Conservation (phyloP, 2,113 vertebrate species). For the Poeciliopsis occidentalis region DNA sequence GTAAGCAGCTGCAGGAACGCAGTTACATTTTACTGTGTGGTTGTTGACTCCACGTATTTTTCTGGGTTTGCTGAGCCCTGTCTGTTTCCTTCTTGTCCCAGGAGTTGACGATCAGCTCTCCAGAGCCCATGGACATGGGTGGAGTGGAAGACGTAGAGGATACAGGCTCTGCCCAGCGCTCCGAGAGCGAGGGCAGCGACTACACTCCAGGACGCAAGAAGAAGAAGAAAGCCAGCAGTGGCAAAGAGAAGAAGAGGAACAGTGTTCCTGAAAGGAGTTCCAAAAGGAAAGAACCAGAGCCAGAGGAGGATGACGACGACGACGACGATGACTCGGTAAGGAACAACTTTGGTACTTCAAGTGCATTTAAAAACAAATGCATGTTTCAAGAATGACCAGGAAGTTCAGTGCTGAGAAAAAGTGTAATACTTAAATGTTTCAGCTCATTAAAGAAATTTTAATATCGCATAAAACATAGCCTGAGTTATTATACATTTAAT, state of each 20-base stretch:
- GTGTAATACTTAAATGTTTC: too few species aligned
- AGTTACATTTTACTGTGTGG: not conserved
- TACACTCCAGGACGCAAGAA: conserved; percentile 97
- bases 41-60: not conserved
- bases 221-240: conserved; percentile 88
- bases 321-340: conserved; percentile 90
- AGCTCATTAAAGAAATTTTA: too few species aligned
- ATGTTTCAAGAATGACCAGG: too few species aligned
- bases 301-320: conserved; percentile 91
- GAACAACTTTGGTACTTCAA: not conserved
- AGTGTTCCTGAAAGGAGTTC: conserved; percentile 73
- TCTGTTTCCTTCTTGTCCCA: conserved; percentile 32
- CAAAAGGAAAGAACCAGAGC: conserved; percentile 88
- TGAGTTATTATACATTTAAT: too few species aligned
- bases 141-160: conserved; percentile 82
- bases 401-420: too few species aligned
- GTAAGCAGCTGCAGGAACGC: conserved; percentile 60
- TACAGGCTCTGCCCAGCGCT: conserved; percentile 79
- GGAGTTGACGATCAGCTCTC: conserved; percentile 92
- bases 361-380: too few species aligned
- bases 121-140: conserved; percentile 82
- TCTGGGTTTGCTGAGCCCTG: not conserved
- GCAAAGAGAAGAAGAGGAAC: conserved; percentile 92
- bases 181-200: conserved; percentile 97
- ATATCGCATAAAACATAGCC: too few species aligned